Conservation (phyloP, 2,888 invertebrate species). For the Plagiodera versicolora region DNA sequence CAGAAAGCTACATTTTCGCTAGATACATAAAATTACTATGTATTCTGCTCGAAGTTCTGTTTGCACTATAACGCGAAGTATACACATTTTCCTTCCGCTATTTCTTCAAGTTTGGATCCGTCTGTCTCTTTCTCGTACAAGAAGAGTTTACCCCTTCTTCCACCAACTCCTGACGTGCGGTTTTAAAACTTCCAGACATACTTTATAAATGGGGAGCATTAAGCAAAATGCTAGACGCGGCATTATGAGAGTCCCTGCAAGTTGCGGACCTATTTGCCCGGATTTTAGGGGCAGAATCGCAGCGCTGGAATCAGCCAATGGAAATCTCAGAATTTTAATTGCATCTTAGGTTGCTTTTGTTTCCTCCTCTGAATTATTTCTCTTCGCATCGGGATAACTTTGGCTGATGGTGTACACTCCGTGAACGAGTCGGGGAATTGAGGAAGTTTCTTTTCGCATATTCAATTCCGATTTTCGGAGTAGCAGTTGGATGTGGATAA, state of each 20-base stretch:
- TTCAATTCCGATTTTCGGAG: slow-evolving; percentile 11
- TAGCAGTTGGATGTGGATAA: slow-evolving; percentile 1
- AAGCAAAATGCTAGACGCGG: slow-evolving; percentile 48
- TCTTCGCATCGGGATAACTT: slow-evolving; percentile 33
- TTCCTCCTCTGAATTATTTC: slow-evolving; percentile 53
- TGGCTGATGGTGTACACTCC: slow-evolving; percentile 28
- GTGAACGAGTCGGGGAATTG: slow-evolving; percentile 22
- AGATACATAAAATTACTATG: slow-evolving; percentile 55
- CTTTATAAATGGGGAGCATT: slow-evolving; percentile 51
- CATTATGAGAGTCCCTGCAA: slow-evolving; percentile 40
- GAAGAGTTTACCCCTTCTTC: slow-evolving; percentile 15
- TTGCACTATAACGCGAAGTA: slow-evolving; percentile 48
- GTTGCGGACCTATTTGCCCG: slow-evolving; percentile 41
- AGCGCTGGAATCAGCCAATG: slow-evolving; percentile 46
- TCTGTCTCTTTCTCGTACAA: slow-evolving; percentile 32
- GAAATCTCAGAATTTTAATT: slow-evolving; percentile 57
- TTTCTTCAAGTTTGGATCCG: slow-evolving; percentile 41
- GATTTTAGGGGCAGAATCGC: slow-evolving; percentile 41
- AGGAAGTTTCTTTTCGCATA: slow-evolving; percentile 22
- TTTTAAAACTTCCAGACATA: slow-evolving; percentile 37
- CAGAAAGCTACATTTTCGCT: slow-evolving; percentile 54
- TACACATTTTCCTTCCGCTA: slow-evolving; percentile 44
- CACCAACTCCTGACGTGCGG: slow-evolving; percentile 38
- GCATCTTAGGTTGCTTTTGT: slow-evolving; percentile 57
- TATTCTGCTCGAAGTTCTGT: slow-evolving; percentile 53